Evolutionary conservation across 2,888 invertebrate genomes (phyloP), one percentile per base, ranked within the genome.

Genomic region (Sphaeridia pumilis): DNA sequence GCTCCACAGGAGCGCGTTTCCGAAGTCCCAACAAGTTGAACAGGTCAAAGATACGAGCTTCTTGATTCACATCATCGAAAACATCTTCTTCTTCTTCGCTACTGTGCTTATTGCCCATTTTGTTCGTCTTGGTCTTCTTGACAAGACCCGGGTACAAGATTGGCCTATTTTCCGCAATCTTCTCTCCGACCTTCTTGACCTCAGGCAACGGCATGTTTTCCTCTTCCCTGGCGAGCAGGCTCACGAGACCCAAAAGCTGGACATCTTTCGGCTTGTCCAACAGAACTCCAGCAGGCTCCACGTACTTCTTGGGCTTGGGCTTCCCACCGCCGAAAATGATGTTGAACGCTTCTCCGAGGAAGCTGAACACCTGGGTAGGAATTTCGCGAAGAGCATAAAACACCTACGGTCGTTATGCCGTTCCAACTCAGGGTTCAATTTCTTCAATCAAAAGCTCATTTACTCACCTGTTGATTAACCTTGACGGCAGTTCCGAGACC

Each of bases 401-500:
- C 20, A 49, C 49, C 49, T 42, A 34, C 12, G 17, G 28, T 46
- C 21, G 24, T 46, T 3, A 34, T 24, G 10, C 44, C 12, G 7
- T 21, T 5, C 38, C 7, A 17, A 14, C 31, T 31, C 14, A 10
- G 10, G 31, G 31, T 31, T 7, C 7, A 31, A 7, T 41, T 41
- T 7, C 17, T 10, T 21, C 7, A 41, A 41, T 41, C 10, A 21
- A 47, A 27, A n/a, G n/a, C n/a, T 34, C 20, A 24, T 41, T 21
- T 4, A 27, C 52, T 42, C 25, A 55, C 55, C n/a, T 56, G 52
- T 45, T 56, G 55, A 44, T 56, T 56, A 21, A 56, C 52, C 52
- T 56, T 52, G 20, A 56, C 55, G 14, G 55, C 55, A 10, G 55
- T 56, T 2, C 52, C 52, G 7, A 56, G 46, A 17, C 55, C 55